These are phyloP conservation scores for Clepsis dumicolana DNA, from an alignment of 2,888 invertebrate species.

Conservation along the genomic window DNA sequence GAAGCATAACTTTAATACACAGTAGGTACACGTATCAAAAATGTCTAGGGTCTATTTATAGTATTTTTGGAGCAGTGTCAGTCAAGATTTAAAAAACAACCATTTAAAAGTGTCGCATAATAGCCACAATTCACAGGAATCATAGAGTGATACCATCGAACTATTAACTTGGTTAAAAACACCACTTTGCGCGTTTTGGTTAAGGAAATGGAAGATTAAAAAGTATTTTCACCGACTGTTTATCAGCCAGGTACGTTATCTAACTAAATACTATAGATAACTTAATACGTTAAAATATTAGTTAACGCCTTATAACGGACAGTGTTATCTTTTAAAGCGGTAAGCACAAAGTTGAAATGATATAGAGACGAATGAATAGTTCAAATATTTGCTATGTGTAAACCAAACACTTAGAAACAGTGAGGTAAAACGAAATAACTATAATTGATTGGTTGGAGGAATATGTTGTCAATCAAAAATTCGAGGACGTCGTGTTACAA, in stretches of 20 bases:
- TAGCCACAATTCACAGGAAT: neutral
- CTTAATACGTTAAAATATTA: slow-evolving; percentile 31
- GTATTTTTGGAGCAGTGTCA: no score
- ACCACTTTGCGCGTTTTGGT: neutral
- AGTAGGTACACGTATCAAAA: no score
- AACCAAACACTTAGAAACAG: neutral
- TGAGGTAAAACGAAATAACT: neutral
- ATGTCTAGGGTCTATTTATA: no score
- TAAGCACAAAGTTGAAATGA: slow-evolving; percentile 13
- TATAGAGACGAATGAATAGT: neutral
- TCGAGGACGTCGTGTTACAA: neutral
- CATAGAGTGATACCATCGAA: neutral
- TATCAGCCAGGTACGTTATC: slow-evolving; percentile 28
- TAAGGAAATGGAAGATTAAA: slow-evolving; percentile 10
- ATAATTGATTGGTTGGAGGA: neutral
- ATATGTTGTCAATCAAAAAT: neutral
- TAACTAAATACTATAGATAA: slow-evolving; percentile 34
- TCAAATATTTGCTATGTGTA: neutral
- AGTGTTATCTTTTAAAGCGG: slow-evolving; percentile 24
- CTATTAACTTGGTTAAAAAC: neutral
- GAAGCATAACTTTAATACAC: no score
- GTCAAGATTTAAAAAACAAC: neutral
- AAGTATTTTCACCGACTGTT: slow-evolving; percentile 4
- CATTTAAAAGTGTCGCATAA: neutral
- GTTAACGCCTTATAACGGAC: slow-evolving; percentile 34